Evolutionary conservation across 1,140 invertebrate species (phyloP).

Genomic region (Palaemon carinicauda): DNA sequence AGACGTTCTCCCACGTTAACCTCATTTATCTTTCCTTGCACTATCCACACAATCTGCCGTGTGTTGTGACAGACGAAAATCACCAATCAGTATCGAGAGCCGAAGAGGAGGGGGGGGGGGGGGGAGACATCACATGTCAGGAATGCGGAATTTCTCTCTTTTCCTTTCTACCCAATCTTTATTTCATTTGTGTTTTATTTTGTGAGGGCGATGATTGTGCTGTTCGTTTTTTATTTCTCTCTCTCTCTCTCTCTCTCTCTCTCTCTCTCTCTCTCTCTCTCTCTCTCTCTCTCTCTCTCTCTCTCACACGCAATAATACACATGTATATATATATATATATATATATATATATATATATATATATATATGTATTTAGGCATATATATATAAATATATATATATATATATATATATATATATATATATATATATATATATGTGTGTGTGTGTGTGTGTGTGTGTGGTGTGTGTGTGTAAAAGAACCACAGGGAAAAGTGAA

Average conservation of each 20-base stretch:
- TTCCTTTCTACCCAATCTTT: neutral
- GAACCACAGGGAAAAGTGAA: too few relatives aligned
- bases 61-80: too few relatives aligned
- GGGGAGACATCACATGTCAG: too few relatives aligned
- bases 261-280: constrained; percentile 5
- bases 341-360: neutral
- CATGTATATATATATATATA: neutral
- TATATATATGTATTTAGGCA: neutral
- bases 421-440: constrained; percentile 11
- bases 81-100: too few relatives aligned
- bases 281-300: constrained; percentile 5
- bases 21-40: too few relatives aligned
- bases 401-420: neutral
- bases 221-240: neutral
- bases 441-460: neutral
- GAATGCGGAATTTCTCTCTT: neutral
- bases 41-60: too few relatives aligned
- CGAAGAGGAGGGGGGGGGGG: too few relatives aligned
- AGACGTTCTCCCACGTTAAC: too few relatives aligned
- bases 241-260: neutral
- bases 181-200: neutral
- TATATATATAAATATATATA: neutral
- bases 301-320: too few relatives aligned
- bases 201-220: neutral
- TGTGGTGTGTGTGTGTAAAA: too few relatives aligned